Evolutionary conservation across 2,113 vertebrate genomes (phyloP), one percentile per base, ranked within the genome.

Genomic region (Vidua chalybeata): DNA sequence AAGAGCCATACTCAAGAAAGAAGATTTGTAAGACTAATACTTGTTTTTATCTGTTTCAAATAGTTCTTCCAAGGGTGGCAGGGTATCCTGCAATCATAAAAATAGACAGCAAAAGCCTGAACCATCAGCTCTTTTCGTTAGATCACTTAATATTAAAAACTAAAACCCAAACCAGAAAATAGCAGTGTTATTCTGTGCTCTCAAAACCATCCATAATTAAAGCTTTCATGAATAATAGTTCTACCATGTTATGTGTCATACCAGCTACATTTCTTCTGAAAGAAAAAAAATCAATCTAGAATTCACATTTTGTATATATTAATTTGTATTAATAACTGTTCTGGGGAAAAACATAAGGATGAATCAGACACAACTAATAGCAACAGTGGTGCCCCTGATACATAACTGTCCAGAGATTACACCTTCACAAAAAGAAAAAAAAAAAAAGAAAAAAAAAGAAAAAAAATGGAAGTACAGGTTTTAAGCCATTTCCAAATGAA

Each of bases 301-400:
- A 0, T 9, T 49, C 37, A 31, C 0, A 26, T 62, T 59, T 11
- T 21, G 9, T 33, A 7, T 8, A 24, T 45, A 16, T 12, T 5
- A 11, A 58, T 37, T 81, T 37, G 27, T 37, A 73, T 27, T 33
- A 33, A 37, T 22, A 35, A 80, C 17, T 56, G 3, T 86, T 4
- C 3, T 31, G 7, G 3, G 16, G 10, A 61, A 69, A 83, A 71
- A 23, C 1, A 35, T 11, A 55, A 64, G 2, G 22, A 20, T 41
- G 8, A 3, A 52, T 56, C 23, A 77, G 26, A 13, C n/a, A 52
- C 18, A 66, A 67, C 16, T 61, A 76, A 37, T 46, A 12, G 9
- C 4, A 59, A 5, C 17, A 71, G 22, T 17, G 3, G 3, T n/a
- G 5, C 1, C 20, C 5, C 28, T 64, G 17, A 37, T 46, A 71